Conservation (phyloP, 2,797 vertebrate genomes). For the Enteromius paludinosus region DNA sequence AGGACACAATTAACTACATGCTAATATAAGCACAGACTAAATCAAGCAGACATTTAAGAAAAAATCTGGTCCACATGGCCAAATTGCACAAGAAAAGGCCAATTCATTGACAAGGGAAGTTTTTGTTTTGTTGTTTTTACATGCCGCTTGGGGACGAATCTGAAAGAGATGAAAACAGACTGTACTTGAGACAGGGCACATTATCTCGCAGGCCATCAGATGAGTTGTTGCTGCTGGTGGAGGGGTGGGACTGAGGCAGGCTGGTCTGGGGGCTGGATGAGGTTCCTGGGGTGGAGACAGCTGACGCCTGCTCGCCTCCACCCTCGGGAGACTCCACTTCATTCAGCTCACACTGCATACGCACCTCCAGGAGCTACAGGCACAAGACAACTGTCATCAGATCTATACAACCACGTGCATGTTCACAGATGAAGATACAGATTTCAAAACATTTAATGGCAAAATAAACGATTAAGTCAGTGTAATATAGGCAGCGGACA, state of each 20-base stretch:
- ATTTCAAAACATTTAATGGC: not conserved
- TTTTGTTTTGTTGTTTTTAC: not conserved
- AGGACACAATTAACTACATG: conserved; percentile 20
- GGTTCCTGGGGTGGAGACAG: conserved; percentile 82
- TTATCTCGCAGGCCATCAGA: conserved; percentile 91
- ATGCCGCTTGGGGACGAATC: not conserved
- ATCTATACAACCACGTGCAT: not conserved
- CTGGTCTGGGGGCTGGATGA: conserved; percentile 86
- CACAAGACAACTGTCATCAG: not conserved
- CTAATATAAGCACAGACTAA: not conserved
- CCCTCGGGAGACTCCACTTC: conserved; percentile 88
- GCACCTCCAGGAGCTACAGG: conserved; percentile 91
- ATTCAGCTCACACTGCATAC: conserved; percentile 88
- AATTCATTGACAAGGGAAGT: not conserved
- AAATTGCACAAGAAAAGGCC: not conserved
- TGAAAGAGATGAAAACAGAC: not conserved
- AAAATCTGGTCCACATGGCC: not conserved
- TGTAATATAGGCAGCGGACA: not conserved
- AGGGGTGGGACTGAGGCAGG: conserved; percentile 83
- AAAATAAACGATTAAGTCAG: not conserved
- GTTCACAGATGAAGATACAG: not conserved
- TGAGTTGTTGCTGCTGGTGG: conserved; percentile 89
- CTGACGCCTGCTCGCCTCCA: conserved; percentile 84
- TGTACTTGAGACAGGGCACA: conserved; percentile 93
- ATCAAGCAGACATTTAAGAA: not conserved